phyloP scores from a whole-genome alignment of 2,888 invertebrate species.

The Coleophora deauratella region DNA sequence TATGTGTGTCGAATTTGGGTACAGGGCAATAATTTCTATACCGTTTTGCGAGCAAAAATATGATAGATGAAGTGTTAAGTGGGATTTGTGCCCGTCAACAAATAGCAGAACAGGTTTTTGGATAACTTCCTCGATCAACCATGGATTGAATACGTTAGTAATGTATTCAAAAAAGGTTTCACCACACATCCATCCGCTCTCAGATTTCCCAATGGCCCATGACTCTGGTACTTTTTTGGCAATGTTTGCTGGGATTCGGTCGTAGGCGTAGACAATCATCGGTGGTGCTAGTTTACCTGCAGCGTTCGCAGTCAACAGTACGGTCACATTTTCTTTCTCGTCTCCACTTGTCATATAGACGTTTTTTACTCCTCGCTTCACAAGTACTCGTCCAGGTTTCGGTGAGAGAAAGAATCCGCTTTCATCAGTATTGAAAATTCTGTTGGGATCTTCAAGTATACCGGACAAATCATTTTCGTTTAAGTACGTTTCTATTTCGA shows the following conservation, averaged over 20 bases:
- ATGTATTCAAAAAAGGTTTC: too few relatives aligned
- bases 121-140: slow-evolving; percentile 19
- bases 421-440: slow-evolving; percentile 18
- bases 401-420: slow-evolving; percentile 34
- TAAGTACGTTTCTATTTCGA: slow-evolving; percentile 17
- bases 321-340: slow-evolving; percentile 24
- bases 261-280: slow-evolving; percentile 17
- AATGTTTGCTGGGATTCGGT: slow-evolving; percentile 13
- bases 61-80: slow-evolving; percentile 11
- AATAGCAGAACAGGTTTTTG: slow-evolving; percentile 12
- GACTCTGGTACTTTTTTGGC: slow-evolving; percentile 11
- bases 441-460: slow-evolving; percentile 9
- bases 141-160: slow-evolving; percentile 30
- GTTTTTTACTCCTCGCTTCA: slow-evolving; percentile 11
- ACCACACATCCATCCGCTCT: slow-evolving; percentile 31
- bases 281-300: slow-evolving; percentile 18
- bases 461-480: slow-evolving; percentile 4
- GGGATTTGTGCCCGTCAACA: slow-evolving; percentile 16
- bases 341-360: slow-evolving; percentile 14
- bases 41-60: slow-evolving; percentile 5
- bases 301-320: slow-evolving; percentile 19
- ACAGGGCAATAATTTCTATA: slow-evolving; percentile 17
- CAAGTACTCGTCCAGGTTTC: slow-evolving; percentile 26
- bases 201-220: slow-evolving; percentile 23
- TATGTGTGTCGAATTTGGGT: slow-evolving; percentile 18